These are phyloP conservation scores for Coenonympha glycerion DNA, from an alignment of 2,888 invertebrate genomes.

Conservation along the genomic window DNA sequence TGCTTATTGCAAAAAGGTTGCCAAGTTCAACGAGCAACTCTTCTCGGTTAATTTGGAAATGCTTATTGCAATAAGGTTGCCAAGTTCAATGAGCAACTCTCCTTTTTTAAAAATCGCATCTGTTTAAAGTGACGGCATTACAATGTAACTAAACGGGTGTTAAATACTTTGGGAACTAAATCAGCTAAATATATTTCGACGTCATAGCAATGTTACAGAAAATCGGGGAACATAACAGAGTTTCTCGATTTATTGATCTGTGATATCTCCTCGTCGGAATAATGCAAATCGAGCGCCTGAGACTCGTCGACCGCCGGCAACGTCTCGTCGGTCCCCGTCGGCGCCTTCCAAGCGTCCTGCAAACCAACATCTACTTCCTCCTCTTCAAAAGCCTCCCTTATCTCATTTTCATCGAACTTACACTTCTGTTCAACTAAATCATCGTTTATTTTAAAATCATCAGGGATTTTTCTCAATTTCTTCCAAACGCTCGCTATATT, in stretches of 20 bases:
- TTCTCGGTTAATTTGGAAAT: too few species aligned
- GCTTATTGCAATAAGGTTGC: too few species aligned
- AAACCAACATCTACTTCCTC: constrained; percentile 53
- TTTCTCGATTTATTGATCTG: neutral
- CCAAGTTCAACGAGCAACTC: too few species aligned
- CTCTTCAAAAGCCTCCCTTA: constrained; percentile 46
- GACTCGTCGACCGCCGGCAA: constrained; percentile 27
- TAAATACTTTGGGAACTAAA: too few species aligned
- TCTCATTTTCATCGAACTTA: constrained; percentile 50
- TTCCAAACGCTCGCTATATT: constrained; percentile 50
- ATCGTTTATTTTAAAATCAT: constrained; percentile 39
- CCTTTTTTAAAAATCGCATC: too few species aligned
- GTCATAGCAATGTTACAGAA: too few species aligned
- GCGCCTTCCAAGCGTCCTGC: constrained; percentile 53
- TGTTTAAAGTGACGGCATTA: too few species aligned
- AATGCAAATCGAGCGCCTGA: constrained; percentile 27
- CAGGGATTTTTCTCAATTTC: constrained; percentile 45
- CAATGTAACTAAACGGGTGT: too few species aligned
- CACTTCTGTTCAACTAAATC: constrained; percentile 27
- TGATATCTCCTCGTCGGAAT: constrained; percentile 30
- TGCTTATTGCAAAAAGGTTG: too few species aligned
- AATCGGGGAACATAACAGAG: too few species aligned
- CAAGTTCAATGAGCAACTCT: too few species aligned
- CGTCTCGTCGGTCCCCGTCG: constrained; percentile 19
- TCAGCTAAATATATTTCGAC: too few species aligned